phyloP scores from a whole-genome alignment of 2,888 invertebrate genomes.

The Tetranychus truncatus region DNA sequence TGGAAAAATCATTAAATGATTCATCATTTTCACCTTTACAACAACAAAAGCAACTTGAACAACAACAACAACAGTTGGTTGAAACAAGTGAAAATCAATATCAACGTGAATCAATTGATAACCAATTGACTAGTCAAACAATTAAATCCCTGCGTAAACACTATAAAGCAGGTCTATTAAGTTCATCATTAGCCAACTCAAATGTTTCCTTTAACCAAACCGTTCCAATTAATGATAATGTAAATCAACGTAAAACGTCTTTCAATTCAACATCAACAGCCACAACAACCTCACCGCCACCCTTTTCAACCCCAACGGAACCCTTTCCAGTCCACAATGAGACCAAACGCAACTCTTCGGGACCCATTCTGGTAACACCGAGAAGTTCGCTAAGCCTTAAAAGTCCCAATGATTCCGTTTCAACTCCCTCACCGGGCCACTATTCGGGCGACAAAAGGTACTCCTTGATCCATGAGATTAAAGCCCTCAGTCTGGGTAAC shows the following conservation, averaged over 20 bases:
- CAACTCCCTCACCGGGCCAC: neutral
- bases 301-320: neutral
- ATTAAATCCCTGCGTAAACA: too few relatives aligned
- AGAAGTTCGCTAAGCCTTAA: neutral
- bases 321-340: neutral
- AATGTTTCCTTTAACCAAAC: too few relatives aligned
- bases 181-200: too few relatives aligned
- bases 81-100: too few relatives aligned
- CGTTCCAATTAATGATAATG: neutral
- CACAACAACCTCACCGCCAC: neutral
- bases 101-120: too few relatives aligned
- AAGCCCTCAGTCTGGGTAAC: constrained; percentile 19
- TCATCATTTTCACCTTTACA: neutral
- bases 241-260: neutral
- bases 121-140: too few relatives aligned
- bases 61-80: too few relatives aligned
- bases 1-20: neutral
- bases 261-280: neutral
- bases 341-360: neutral
- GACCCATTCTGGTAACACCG: neutral
- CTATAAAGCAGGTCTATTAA: too few relatives aligned
- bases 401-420: constrained; percentile 12
- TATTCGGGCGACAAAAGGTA: constrained; percentile 2
- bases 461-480: constrained; percentile 20
- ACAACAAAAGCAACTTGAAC: neutral